Conservation (phyloP, 2,888 invertebrate species). For the Tipula unca region DNA sequence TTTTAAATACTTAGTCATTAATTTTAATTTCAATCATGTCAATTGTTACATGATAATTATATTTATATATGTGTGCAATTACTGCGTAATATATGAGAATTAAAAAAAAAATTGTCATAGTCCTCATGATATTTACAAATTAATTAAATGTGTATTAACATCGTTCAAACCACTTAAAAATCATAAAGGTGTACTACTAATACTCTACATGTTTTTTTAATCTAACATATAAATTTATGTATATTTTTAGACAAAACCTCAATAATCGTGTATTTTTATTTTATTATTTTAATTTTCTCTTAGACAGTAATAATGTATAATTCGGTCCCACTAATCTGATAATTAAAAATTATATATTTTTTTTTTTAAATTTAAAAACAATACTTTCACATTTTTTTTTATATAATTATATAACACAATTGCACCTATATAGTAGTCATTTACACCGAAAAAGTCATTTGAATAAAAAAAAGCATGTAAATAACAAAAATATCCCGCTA, state of each 20-base stretch:
- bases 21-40: not conserved
- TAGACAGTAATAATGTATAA: not conserved
- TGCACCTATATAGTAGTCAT: not conserved
- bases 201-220: not conserved
- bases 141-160: too few species aligned
- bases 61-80: too few species aligned
- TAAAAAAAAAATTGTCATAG: too few species aligned
- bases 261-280: slow-evolving; percentile 18
- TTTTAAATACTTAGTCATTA: not conserved
- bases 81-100: too few species aligned
- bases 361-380: not conserved
- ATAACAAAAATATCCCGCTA: not conserved
- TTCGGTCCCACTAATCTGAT: slow-evolving; percentile 18
- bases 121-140: too few species aligned
- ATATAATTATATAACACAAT: not conserved
- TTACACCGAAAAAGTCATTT: not conserved
- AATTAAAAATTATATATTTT: not conserved
- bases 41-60: not conserved
- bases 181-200: not conserved
- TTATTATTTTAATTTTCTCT: not conserved
- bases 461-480: not conserved
- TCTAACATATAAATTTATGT: not conserved
- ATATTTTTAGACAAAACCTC: not conserved
- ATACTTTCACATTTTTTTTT: not conserved
- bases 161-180: not conserved